Base-by-base conservation (phyloP, 2,113 vertebrate species). In the Danionella cerebrum region DNA sequence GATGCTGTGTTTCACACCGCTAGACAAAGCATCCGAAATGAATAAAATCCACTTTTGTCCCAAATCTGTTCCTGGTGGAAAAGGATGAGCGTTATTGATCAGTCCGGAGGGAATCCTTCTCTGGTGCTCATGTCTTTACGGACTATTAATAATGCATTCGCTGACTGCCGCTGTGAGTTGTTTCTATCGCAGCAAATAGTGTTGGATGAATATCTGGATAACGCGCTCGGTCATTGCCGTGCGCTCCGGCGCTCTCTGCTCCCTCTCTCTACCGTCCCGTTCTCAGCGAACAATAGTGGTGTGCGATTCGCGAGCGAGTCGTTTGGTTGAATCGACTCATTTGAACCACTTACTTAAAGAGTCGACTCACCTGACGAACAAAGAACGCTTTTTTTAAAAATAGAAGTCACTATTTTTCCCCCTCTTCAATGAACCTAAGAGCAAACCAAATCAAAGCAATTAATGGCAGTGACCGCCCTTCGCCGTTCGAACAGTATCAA, bases 91-190 rank as follows among this genome's bases (percentile, higher is more conserved):
- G 25, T 67, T 27, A 24, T 62, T 39, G 36, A 39, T 75, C 48
- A 75, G 68, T 71, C 73, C 55, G 69, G 69, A 16, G 69, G 18
- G 69, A 45, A 71, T 70, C 64, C 53, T 65, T 64, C 27, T 33
- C 57, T 57, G 64, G 50, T 13, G 64, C 42, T 71, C 73, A 71
- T 75, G 68, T 67, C 68, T 55, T 71, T 41, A 50, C 55, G 38
- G 18, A 29, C 42, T 33, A 36, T 33, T 44, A 42, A 60, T 65
- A 31, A 67, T 70, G 13, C 18, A 60, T 53, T n/a, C n/a, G n/a
- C n/a, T n/a, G 29, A 35, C 9, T 31, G 16, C n/a, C n/a, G n/a
- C n/a, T n/a, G n/a, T n/a, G n/a, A n/a, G n/a, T n/a, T n/a, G n/a
- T n/a, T n/a, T n/a, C n/a, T n/a, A n/a, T n/a, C n/a, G n/a, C n/a